These are phyloP conservation scores for Intellagama lesueurii DNA, from an alignment of 2,797 vertebrate genomes.

Conservation along the genomic window DNA sequence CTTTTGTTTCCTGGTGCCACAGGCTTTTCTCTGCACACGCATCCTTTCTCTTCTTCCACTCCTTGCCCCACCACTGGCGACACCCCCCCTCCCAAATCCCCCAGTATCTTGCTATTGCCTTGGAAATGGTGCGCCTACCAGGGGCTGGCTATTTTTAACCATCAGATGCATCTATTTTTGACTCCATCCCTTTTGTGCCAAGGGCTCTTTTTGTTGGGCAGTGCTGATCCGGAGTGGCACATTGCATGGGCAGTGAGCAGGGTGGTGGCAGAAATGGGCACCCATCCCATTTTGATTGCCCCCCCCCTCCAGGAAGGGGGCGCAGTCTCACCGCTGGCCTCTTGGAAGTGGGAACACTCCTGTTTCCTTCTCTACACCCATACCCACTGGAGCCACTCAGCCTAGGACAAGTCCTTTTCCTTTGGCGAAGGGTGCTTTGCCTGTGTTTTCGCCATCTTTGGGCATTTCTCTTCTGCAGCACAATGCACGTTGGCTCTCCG, in stretches of 20 bases:
- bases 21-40: not conserved
- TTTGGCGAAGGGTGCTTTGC: not conserved
- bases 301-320: not conserved
- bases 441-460: slow-evolving; percentile 37
- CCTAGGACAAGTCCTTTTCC: not conserved
- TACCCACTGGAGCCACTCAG: not conserved
- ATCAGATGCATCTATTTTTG: slow-evolving; percentile 32
- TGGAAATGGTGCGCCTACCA: slow-evolving; percentile 19
- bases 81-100: not conserved
- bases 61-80: not conserved
- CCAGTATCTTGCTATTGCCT: slow-evolving; percentile 4
- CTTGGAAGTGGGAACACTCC: not conserved
- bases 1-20: not conserved
- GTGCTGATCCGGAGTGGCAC: not conserved
- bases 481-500: not conserved
- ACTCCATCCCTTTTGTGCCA: slow-evolving; percentile 34
- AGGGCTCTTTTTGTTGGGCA: not conserved
- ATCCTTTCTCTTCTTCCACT: not conserved
- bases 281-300: not conserved
- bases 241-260: not conserved
- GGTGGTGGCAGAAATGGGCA: slow-evolving; percentile 10
- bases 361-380: not conserved
- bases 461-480: slow-evolving; percentile 30
- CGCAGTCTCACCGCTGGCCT: not conserved
- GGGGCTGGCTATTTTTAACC: slow-evolving; percentile 31